Percentiles rank a stretch among this genome's conserved stretches.
These are phyloP conservation scores for Accipiter cooperii DNA, from an alignment of 2,113 vertebrate species.

Conservation along the genomic window DNA sequence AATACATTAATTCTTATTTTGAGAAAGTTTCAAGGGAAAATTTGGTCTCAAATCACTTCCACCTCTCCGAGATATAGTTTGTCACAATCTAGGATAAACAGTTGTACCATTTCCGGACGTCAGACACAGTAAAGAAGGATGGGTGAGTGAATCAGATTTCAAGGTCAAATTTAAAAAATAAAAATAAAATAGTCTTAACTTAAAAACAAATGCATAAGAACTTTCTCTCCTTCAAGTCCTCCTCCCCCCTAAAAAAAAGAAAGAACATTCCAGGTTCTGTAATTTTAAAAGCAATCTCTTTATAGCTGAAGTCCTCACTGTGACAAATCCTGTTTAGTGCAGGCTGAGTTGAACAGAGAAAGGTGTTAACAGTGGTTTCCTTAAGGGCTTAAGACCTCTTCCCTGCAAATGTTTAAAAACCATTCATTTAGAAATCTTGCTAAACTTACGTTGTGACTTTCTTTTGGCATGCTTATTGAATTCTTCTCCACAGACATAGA, in stretches of 20 bases:
- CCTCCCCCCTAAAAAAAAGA: background rate
- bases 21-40: background rate
- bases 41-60: background rate
- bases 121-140: background rate
- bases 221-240: background rate
- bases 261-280: background rate
- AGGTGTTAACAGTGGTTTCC: background rate
- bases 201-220: background rate
- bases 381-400: background rate
- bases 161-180: background rate
- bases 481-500: background rate
- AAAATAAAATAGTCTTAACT: background rate
- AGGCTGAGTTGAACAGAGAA: background rate
- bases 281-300: background rate
- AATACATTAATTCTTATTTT: constrained; percentile 8
- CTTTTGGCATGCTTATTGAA: background rate
- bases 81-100: background rate
- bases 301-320: background rate
- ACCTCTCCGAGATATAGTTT: background rate
- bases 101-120: background rate
- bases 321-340: background rate
- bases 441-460: background rate
- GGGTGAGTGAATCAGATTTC: background rate
- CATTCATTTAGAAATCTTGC: background rate
- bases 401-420: background rate